These are phyloP conservation scores for Ceyx melanurus DNA, from an alignment of 2,113 vertebrate genomes.

Conservation along the genomic window DNA sequence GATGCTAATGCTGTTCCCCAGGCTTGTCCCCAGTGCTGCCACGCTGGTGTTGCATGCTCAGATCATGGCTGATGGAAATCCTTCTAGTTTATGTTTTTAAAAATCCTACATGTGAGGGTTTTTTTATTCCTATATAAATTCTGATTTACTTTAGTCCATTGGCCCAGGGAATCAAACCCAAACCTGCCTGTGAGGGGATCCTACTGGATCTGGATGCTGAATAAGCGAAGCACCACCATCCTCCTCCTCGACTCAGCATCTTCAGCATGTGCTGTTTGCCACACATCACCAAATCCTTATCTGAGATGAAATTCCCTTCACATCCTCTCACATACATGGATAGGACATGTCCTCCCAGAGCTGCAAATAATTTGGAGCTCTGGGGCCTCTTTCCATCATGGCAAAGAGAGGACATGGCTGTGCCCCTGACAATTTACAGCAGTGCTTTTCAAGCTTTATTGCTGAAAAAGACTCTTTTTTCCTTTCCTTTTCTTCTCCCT, in stretches of 20 bases:
- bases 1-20: not conserved
- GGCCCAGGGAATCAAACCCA: not conserved
- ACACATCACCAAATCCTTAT: not conserved
- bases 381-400: fast-evolving
- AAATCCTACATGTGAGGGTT: not conserved
- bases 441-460: not conserved
- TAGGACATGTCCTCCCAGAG: not conserved
- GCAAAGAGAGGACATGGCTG: not conserved
- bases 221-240: fast-evolving
- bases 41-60: not conserved
- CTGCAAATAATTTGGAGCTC: not conserved
- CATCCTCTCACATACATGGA: fast-evolving
- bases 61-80: not conserved
- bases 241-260: not conserved
- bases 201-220: not conserved
- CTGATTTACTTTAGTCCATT: fast-evolving
- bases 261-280: not conserved
- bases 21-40: not conserved
- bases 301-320: not conserved
- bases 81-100: not conserved
- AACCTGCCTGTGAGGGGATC: not conserved
- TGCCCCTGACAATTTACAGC: not conserved
- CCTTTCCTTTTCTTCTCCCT: fast-evolving
- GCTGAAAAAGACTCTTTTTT: not conserved
- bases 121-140: not conserved